Conservation (phyloP, 2,113 vertebrate species). For the Zapornia atra region DNA sequence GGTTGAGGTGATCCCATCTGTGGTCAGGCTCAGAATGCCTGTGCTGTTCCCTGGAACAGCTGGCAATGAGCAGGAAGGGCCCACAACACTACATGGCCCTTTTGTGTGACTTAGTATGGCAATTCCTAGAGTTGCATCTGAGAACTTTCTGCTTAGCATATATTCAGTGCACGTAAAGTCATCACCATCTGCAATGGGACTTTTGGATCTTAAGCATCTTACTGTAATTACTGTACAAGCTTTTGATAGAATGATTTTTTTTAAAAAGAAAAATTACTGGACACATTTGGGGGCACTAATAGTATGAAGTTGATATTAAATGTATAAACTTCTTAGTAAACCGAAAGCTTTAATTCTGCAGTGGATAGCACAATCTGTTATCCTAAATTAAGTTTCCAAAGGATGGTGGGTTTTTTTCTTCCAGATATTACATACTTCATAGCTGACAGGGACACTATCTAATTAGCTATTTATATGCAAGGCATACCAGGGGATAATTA, state of each 20-base stretch:
- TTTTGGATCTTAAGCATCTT: neutral
- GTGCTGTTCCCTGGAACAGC: rapidly evolving
- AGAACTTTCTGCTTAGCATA: neutral
- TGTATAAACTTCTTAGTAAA: constrained; percentile 55
- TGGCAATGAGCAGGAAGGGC: neutral
- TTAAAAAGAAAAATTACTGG: neutral
- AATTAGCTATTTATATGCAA: constrained; percentile 87
- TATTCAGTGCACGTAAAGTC: neutral
- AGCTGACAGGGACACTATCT: constrained; percentile 79
- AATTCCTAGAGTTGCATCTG: neutral
- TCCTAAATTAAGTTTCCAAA: constrained; percentile 80
- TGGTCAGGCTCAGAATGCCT: neutral
- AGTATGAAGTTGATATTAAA: constrained; percentile 61
- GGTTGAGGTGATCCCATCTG: no score
- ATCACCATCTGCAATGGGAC: neutral
- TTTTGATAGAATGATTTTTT: neutral
- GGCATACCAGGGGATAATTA: constrained; percentile 80
- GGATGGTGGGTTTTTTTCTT: constrained; percentile 51
- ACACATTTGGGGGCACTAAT: constrained; percentile 23
- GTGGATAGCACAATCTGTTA: constrained; percentile 74
- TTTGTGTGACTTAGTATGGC: no score
- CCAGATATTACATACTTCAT: constrained; percentile 76
- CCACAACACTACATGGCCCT: rapidly evolving
- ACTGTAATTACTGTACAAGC: constrained; percentile 29
- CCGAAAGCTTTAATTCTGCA: constrained; percentile 71